A percentile compares a stretch with the other conserved stretches of the same genome.
Evolutionary conservation across 2,888 invertebrate genomes (phyloP).

Genomic region (Tenthredo distinguenda): DNA sequence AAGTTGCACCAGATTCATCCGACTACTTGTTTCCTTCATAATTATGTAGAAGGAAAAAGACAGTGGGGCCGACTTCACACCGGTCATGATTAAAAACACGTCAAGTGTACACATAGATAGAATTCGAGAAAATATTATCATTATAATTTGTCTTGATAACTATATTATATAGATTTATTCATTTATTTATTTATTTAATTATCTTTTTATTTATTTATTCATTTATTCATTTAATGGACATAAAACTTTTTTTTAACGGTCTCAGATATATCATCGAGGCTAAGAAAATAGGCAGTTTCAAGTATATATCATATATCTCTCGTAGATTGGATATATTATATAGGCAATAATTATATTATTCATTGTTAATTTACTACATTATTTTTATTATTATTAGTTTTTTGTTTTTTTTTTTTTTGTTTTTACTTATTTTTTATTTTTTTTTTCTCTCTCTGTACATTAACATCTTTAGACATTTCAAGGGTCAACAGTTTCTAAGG

Average conservation of each 20-base stretch:
- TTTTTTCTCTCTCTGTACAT: conserved; percentile 60
- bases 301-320: conserved; percentile 27
- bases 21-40: too few species aligned
- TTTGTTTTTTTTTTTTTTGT: conserved; percentile 44
- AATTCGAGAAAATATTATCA: conserved; percentile 38
- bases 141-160: not conserved
- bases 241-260: not conserved
- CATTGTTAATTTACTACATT: conserved; percentile 27
- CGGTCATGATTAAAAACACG: too few species aligned
- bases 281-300: conserved; percentile 51
- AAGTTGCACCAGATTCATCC: too few species aligned
- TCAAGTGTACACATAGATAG: not conserved
- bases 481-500: conserved; percentile 71
- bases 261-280: conserved; percentile 36
- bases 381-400: conserved; percentile 24
- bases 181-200: not conserved
- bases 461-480: conserved; percentile 70
- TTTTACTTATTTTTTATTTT: conserved; percentile 39
- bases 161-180: not conserved
- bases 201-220: not conserved
- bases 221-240: not conserved
- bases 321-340: conserved; percentile 7
- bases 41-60: too few species aligned
- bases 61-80: too few species aligned
- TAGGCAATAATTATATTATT: conserved; percentile 18